Percentiles rank a stretch among this genome's conserved stretches.
phyloP scores from a whole-genome alignment of 1,140 invertebrate species.

The Venustaconcha ellipsiformis region DNA sequence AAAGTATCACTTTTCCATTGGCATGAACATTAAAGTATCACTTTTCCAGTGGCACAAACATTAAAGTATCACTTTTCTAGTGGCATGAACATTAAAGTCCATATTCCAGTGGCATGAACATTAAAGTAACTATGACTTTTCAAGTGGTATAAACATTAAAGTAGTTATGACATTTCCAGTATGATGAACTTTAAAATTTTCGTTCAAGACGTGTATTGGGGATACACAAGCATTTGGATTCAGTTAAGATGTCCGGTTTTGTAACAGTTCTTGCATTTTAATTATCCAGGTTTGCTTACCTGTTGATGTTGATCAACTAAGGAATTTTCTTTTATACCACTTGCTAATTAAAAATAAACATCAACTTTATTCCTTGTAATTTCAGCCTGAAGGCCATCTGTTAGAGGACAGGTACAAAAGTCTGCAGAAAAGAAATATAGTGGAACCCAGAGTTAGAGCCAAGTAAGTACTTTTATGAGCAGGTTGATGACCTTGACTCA shows the following conservation, averaged over 20 bases:
- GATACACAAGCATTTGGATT: not conserved
- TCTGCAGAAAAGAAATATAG: constrained; percentile 83
- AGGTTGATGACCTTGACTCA: too few relatives aligned
- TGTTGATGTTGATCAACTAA: not conserved
- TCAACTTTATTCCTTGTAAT: constrained; percentile 16
- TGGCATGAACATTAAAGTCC: not conserved
- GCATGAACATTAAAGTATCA: not conserved
- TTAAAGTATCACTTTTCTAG: not conserved
- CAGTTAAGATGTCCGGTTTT: not conserved
- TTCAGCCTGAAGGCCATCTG: constrained; percentile 75
- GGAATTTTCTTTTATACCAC: not conserved
- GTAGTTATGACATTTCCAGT: not conserved
- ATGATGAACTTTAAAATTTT: too few relatives aligned
- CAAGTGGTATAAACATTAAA: not conserved
- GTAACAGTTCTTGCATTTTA: not conserved
- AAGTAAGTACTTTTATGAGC: too few relatives aligned
- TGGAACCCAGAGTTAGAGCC: constrained; percentile 72
- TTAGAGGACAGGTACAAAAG: constrained; percentile 82
- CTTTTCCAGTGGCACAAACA: not conserved
- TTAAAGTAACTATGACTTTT: not conserved
- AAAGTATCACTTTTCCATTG: not conserved
- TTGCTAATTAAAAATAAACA: not conserved
- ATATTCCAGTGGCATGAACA: not conserved
- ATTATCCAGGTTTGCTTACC: not conserved
- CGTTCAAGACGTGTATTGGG: not conserved